Evolutionary conservation across 2,888 invertebrate species (phyloP).

Genomic region (Unio delphinus): DNA sequence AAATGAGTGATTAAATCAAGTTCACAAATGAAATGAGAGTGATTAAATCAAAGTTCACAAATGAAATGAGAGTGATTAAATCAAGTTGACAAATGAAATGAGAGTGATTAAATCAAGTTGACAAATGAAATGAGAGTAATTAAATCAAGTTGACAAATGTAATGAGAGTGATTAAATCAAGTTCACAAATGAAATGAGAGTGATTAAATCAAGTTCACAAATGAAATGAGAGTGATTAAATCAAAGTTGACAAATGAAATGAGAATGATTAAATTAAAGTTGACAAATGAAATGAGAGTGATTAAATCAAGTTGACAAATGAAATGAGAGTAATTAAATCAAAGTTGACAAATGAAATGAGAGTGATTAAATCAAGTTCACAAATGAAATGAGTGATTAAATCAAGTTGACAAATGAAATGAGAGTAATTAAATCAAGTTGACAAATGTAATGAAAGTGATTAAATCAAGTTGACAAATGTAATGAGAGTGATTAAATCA

Average conservation of each 20-base stretch:
- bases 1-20: background rate
- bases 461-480: background rate
- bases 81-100: background rate
- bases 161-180: background rate
- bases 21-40: no score
- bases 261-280: background rate
- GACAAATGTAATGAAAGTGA: no score
- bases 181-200: no score
- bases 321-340: background rate
- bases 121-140: background rate
- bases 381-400: background rate
- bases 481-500: no score
- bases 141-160: background rate
- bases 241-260: background rate
- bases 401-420: background rate
- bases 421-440: background rate
- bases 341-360: background rate
- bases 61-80: background rate
- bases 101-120: background rate
- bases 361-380: background rate
- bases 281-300: no score
- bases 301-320: no score
- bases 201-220: no score
- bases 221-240: no score
- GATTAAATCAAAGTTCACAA: background rate